A percentile compares a stretch with the other conserved stretches of the same genome.
These are phyloP conservation scores for Zaprionus ghesquierei DNA, from an alignment of 1,140 invertebrate genomes.

Conservation along the genomic window DNA sequence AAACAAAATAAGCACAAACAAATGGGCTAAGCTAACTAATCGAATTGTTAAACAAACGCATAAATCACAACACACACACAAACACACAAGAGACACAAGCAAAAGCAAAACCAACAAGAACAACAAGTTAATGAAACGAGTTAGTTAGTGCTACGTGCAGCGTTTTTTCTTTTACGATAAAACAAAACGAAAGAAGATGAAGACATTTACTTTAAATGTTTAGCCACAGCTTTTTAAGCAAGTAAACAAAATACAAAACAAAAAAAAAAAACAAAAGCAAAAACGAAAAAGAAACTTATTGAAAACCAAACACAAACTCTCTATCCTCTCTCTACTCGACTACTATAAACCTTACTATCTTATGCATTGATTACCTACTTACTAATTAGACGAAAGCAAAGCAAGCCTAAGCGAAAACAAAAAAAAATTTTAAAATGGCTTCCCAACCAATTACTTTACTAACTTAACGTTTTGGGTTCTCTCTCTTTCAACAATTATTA, in stretches of 20 bases:
- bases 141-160: slow-evolving; percentile 70
- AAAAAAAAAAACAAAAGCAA: slow-evolving; percentile 1
- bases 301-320: slow-evolving; percentile 24
- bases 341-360: slow-evolving; percentile 55
- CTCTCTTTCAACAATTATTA: slow-evolving; percentile 3
- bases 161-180: slow-evolving; percentile 60
- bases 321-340: slow-evolving; percentile 36
- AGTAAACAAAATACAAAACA: background rate
- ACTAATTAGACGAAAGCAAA: slow-evolving; percentile 46
- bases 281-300: slow-evolving; percentile 4
- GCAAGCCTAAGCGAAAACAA: slow-evolving; percentile 40
- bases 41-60: slow-evolving; percentile 73
- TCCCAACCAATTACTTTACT: slow-evolving; percentile 70
- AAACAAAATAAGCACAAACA: slow-evolving; percentile 39
- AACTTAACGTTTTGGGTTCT: slow-evolving; percentile 42
- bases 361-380: slow-evolving; percentile 61
- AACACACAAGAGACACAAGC: slow-evolving; percentile 25
- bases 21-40: slow-evolving; percentile 70
- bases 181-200: slow-evolving; percentile 5
- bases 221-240: slow-evolving; percentile 72
- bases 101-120: slow-evolving; percentile 32
- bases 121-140: slow-evolving; percentile 63
- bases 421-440: slow-evolving; percentile 60
- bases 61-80: slow-evolving; percentile 38
- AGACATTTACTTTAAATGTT: slow-evolving; percentile 81